Evolutionary conservation across 2,113 vertebrate genomes (phyloP), one percentile per base, ranked within the genome.

Genomic region (Alethe diademata): DNA sequence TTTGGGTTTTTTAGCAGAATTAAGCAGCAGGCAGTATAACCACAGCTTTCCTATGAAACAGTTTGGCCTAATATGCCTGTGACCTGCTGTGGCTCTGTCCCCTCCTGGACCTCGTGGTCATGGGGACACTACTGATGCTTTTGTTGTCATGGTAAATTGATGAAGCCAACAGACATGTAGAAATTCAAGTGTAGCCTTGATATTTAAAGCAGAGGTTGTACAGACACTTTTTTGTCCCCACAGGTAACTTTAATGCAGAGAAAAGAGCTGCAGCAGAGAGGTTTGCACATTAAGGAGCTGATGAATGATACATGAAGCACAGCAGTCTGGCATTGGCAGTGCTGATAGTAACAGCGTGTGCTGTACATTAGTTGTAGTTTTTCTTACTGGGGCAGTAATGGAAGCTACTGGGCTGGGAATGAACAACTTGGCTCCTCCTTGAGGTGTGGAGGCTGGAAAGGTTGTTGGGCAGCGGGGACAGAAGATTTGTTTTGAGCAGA

Each of bases 291-390:
- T 80, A 64, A 62, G 80, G 61, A 95, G 35, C 42, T 71, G n/a
- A 65, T 96, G 92, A 95, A 95, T 96, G 75, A 95, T 94, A 24
- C 70, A 92, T 75, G 89, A 83, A 72, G 62, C 53, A 74, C 42
- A 75, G 89, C 82, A 92, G 70, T 29, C 66, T 93, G 85, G 56
- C 88, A 54, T 36, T 15, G 6, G 50, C 76, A 70, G n/a, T 83
- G 73, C 50, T 3, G 47, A 82, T 43, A 61, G 70, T 71, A 92
- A 78, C 82, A 64, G 72, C 23, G 66, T 71, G 35, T 7, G 2
- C 67, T 2, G 0, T n/a, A 17, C 3, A 1, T 11, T 45, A 28
- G 72, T 29, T 93, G 60, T 64, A 66, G 57, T 81, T 95, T 95
- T 76, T 90, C 76, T 45, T 42, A n/a, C 38, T 43, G 78, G 85